Evolutionary conservation across 2,888 invertebrate genomes (phyloP).

Genomic region (Amphipoea lucens): DNA sequence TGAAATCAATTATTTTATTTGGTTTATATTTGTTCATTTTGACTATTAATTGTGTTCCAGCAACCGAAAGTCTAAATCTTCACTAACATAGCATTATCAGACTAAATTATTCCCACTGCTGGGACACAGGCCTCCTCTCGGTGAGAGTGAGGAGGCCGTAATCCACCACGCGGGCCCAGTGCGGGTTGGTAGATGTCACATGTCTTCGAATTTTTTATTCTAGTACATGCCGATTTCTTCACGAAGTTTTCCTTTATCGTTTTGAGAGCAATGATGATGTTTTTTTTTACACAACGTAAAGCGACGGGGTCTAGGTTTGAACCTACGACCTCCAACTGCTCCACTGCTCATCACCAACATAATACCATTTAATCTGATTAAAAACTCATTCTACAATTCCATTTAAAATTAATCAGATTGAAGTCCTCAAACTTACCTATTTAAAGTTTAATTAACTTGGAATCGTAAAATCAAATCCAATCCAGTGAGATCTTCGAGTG

Average conservation of each 20-base stretch:
- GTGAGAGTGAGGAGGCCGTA: background rate
- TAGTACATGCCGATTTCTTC: too few species aligned
- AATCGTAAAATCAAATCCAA: slow-evolving; percentile 64
- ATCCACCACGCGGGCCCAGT: too few species aligned
- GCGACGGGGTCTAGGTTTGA: background rate
- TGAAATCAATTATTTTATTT: slow-evolving; percentile 13
- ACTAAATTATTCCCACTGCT: background rate
- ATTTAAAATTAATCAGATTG: slow-evolving; percentile 59
- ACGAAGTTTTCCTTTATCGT: too few species aligned
- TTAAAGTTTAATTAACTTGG: slow-evolving; percentile 66
- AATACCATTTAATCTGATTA: slow-evolving; percentile 44
- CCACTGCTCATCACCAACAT: background rate
- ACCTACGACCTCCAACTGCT: background rate
- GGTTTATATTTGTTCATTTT: background rate
- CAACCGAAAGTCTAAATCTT: slow-evolving; percentile 5
- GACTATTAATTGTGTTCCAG: background rate
- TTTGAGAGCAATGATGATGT: background rate
- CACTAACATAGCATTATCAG: background rate
- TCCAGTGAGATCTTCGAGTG: slow-evolving; percentile 52
- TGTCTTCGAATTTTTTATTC: too few species aligned
- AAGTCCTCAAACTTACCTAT: slow-evolving; percentile 58
- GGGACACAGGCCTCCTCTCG: background rate
- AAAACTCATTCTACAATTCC: slow-evolving; percentile 42
- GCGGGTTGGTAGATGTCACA: too few species aligned
- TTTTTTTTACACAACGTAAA: background rate